Evolutionary conservation across 2,113 vertebrate species (phyloP).

Genomic region (Chinchilla lanigera): DNA sequence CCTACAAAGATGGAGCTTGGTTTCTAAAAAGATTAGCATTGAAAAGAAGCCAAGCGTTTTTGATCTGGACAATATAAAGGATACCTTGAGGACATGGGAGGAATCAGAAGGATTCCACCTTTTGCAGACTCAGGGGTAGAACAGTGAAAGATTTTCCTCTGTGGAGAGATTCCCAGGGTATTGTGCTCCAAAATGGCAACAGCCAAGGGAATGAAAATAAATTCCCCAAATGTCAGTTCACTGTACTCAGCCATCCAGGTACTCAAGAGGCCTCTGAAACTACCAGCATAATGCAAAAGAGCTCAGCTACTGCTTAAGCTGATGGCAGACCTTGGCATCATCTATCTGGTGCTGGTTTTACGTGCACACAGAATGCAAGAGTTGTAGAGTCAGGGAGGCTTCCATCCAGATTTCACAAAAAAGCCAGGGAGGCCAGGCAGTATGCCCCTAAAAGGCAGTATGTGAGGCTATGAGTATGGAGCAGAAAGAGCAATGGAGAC

Average conservation of each 20-base stretch:
- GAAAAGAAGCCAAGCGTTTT: background rate
- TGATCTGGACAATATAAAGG: background rate
- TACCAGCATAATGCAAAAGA: background rate
- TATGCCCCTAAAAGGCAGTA: background rate
- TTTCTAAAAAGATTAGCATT: background rate
- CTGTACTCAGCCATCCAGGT: background rate
- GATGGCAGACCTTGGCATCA: background rate
- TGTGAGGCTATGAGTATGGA: background rate
- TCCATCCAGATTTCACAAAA: background rate
- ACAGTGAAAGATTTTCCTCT: background rate
- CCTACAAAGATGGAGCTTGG: background rate
- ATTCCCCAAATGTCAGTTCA: background rate
- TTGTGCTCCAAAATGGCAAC: background rate
- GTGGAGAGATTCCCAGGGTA: background rate
- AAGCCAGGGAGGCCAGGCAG: background rate
- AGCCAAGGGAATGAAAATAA: background rate
- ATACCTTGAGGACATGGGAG: background rate
- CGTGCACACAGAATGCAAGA: background rate
- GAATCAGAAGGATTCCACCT: background rate
- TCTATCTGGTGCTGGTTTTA: background rate
- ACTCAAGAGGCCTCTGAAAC: background rate
- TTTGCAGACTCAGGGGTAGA: background rate
- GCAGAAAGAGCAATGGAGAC: background rate
- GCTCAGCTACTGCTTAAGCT: background rate
- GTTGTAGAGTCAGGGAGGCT: background rate